Percentiles rank a stretch among this genome's conserved stretches.
These are phyloP conservation scores for Sparidentex hasta DNA, from an alignment of 2,797 vertebrate species.

Conservation along the genomic window DNA sequence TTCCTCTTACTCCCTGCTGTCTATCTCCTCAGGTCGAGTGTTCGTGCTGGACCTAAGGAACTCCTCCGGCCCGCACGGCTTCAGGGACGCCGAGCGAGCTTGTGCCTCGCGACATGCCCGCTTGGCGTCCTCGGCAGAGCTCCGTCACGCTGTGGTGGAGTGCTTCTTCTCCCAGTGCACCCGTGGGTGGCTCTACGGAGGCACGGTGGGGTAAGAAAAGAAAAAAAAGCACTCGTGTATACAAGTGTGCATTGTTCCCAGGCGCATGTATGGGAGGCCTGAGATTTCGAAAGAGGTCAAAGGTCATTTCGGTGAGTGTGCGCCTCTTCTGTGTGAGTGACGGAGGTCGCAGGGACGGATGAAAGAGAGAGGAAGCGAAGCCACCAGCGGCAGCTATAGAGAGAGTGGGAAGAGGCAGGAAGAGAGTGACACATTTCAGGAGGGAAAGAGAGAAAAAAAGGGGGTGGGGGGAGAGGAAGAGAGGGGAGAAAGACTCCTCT, in stretches of 20 bases:
- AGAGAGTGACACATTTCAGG: slow-evolving; percentile 73
- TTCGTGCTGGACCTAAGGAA: slow-evolving; percentile 89
- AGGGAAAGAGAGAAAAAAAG: slow-evolving; percentile 60
- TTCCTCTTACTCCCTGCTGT: slow-evolving; percentile 23
- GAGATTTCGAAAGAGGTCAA: slow-evolving; percentile 55
- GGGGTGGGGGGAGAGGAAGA: no score
- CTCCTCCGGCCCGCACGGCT: slow-evolving; percentile 80
- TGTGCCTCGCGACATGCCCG: slow-evolving; percentile 86
- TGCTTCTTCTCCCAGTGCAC: slow-evolving; percentile 90
- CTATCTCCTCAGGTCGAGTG: slow-evolving; percentile 87
- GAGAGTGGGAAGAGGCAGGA: slow-evolving; percentile 52
- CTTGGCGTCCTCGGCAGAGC: slow-evolving; percentile 89
- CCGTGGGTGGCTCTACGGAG: slow-evolving; percentile 91
- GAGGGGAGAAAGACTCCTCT: slow-evolving; percentile 78
- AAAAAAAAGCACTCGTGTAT: slow-evolving; percentile 3
- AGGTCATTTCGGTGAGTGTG: slow-evolving; percentile 54
- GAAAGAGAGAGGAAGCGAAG: slow-evolving; percentile 59
- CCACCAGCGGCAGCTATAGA: slow-evolving; percentile 40
- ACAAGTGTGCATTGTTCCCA: slow-evolving; percentile 18
- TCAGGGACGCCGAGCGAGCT: slow-evolving; percentile 83
- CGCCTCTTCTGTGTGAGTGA: slow-evolving; percentile 9
- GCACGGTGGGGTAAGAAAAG: slow-evolving; percentile 91
- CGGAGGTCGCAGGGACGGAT: slow-evolving; percentile 33
- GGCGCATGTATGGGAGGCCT: background rate
- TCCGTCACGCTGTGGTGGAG: slow-evolving; percentile 88